phyloP scores from a whole-genome alignment of 2,113 vertebrate genomes.

The Tupaia tana region DNA sequence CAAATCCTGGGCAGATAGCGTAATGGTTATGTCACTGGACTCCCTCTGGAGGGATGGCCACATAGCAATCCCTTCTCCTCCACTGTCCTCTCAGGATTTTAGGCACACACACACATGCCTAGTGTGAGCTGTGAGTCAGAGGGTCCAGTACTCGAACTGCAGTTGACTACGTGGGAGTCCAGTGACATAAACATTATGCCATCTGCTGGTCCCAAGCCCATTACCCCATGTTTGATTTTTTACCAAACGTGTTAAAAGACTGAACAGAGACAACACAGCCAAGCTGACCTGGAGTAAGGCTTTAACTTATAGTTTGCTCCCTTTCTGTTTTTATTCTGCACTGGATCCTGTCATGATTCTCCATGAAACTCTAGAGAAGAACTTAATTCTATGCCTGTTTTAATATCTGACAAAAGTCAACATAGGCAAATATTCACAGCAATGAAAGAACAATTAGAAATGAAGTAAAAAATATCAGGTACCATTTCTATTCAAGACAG shows the following conservation, averaged over 20 bases:
- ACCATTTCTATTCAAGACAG: slow-evolving; percentile 50
- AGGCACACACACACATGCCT: too few species aligned
- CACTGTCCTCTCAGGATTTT: too few species aligned
- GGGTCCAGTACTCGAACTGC: too few species aligned
- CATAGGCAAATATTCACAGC: slow-evolving; percentile 37
- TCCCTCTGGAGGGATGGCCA: too few species aligned
- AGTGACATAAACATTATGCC: too few species aligned
- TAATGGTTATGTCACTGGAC: too few species aligned
- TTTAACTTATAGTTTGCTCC: slow-evolving; percentile 10
- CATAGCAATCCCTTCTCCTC: too few species aligned
- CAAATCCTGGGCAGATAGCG: not conserved
- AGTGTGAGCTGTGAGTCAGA: too few species aligned
- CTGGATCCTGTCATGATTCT: not conserved
- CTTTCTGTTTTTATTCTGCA: not conserved
- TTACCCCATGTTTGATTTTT: not conserved
- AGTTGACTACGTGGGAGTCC: too few species aligned
- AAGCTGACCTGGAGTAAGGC: not conserved
- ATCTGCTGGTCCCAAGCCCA: too few species aligned
- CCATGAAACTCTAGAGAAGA: slow-evolving; percentile 15
- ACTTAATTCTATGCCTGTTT: slow-evolving; percentile 39
- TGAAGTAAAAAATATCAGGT: slow-evolving; percentile 44
- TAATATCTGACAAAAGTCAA: slow-evolving; percentile 59
- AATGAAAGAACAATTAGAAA: slow-evolving; percentile 45
- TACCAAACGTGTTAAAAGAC: slow-evolving; percentile 15
- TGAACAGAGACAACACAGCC: slow-evolving; percentile 37